Conservation (phyloP, 2,797 vertebrate species). For the Melanogrammus aeglefinus region DNA sequence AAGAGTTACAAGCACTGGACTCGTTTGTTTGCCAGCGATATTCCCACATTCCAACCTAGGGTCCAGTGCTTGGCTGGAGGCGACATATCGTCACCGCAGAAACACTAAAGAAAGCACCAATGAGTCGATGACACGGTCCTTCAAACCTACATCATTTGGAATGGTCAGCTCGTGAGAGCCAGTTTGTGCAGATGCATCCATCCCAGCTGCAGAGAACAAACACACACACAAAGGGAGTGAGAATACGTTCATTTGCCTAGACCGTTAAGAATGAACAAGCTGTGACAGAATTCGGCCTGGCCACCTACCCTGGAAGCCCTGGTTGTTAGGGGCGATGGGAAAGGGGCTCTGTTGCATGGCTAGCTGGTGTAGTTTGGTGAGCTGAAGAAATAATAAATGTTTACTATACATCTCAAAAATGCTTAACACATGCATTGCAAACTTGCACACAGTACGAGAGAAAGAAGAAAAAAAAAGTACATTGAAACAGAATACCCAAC, state of each 20-base stretch:
- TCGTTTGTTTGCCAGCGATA: too few relatives aligned
- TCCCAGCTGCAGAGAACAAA: slow-evolving; percentile 77
- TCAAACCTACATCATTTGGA: slow-evolving; percentile 90
- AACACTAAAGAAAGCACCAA: neutral
- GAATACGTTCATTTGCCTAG: slow-evolving; percentile 6
- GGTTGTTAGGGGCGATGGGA: slow-evolving; percentile 88
- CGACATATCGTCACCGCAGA: neutral
- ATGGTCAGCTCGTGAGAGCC: slow-evolving; percentile 97
- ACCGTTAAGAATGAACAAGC: slow-evolving; percentile 29
- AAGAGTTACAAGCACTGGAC: too few relatives aligned
- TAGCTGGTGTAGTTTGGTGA: slow-evolving; percentile 97
- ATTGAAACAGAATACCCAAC: neutral
- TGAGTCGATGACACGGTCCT: neutral
- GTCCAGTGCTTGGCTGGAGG: neutral
- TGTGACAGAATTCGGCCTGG: slow-evolving; percentile 19
- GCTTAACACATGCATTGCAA: neutral
- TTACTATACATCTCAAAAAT: slow-evolving; percentile 16
- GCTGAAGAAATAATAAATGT: slow-evolving; percentile 55
- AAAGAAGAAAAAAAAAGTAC: neutral
- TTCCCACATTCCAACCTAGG: neutral
- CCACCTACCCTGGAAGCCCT: slow-evolving; percentile 83
- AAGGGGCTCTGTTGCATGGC: slow-evolving; percentile 97
- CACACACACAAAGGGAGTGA: slow-evolving; percentile 37
- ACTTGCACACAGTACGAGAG: neutral
- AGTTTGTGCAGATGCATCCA: slow-evolving; percentile 94